Evolutionary conservation across 2,888 invertebrate genomes (phyloP).

Genomic region (Volucella inflata): DNA sequence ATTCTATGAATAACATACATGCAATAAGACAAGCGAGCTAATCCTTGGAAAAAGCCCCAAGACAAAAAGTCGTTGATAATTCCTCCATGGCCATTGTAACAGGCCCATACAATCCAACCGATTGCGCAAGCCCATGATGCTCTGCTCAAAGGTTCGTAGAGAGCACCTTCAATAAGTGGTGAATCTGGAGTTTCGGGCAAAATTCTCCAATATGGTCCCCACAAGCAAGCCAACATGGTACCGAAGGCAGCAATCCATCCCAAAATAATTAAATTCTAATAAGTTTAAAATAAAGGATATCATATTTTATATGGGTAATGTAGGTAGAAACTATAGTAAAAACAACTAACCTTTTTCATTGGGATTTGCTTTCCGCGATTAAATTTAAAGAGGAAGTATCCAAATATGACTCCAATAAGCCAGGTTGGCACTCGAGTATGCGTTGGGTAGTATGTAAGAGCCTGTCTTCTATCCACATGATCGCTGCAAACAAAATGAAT

Average conservation of each 20-base stretch:
- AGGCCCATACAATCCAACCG: slow-evolving; percentile 83
- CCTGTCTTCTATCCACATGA: slow-evolving; percentile 81
- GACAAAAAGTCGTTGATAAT: slow-evolving; percentile 82
- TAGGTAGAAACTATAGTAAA: neutral
- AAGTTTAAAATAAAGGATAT: neutral
- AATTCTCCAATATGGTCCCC: slow-evolving; percentile 82
- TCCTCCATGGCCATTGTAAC: slow-evolving; percentile 82
- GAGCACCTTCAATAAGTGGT: slow-evolving; percentile 81
- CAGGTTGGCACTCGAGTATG: slow-evolving; percentile 83
- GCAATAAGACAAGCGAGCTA: slow-evolving; percentile 81
- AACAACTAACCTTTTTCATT: slow-evolving; percentile 77
- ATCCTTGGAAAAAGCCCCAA: slow-evolving; percentile 82
- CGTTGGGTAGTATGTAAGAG: slow-evolving; percentile 82
- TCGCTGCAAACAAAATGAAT: slow-evolving; percentile 44
- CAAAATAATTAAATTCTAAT: slow-evolving; percentile 77
- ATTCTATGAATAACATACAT: slow-evolving; percentile 83
- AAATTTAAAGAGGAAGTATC: slow-evolving; percentile 81
- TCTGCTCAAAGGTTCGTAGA: slow-evolving; percentile 82
- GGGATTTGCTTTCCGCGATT: slow-evolving; percentile 81
- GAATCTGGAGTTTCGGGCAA: slow-evolving; percentile 78
- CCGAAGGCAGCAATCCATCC: slow-evolving; percentile 81
- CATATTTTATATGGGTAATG: neutral
- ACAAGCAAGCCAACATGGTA: slow-evolving; percentile 80
- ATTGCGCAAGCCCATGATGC: slow-evolving; percentile 81
- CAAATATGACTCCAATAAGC: slow-evolving; percentile 83